Evolutionary conservation across 2,888 invertebrate genomes (phyloP).

Genomic region (Spodoptera exigua): DNA sequence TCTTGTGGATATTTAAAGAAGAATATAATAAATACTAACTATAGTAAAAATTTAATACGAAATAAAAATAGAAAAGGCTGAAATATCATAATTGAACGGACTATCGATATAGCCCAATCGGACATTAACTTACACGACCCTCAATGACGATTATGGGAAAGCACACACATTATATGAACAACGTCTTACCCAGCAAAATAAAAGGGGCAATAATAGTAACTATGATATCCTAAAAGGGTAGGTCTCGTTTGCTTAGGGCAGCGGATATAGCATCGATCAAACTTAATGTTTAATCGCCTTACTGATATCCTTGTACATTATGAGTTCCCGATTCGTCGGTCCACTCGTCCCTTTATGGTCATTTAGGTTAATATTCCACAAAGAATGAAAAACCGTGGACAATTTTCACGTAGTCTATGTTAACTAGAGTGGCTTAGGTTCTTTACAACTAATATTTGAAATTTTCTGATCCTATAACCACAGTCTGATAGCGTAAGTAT

Average conservation of each 20-base stretch:
- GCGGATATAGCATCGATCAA: constrained; percentile 60
- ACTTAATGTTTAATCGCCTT: constrained; percentile 65
- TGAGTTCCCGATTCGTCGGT: constrained; percentile 44
- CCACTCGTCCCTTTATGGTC: constrained; percentile 23
- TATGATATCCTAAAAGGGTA: constrained; percentile 56
- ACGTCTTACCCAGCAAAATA: constrained; percentile 59
- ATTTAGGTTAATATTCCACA: constrained; percentile 31
- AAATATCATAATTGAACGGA: constrained; percentile 39
- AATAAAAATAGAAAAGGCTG: constrained; percentile 13
- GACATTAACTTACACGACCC: constrained; percentile 44
- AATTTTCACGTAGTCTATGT: constrained; percentile 8
- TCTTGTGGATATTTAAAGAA: background rate
- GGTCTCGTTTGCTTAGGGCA: constrained; percentile 62
- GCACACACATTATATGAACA: constrained; percentile 55
- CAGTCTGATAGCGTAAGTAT: too few relatives aligned
- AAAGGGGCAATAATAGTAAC: constrained; percentile 57
- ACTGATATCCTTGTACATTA: constrained; percentile 49
- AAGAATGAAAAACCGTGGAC: background rate
- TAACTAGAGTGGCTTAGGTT: background rate
- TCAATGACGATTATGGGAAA: constrained; percentile 49
- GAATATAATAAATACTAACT: background rate
- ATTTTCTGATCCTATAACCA: too few relatives aligned
- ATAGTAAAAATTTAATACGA: background rate
- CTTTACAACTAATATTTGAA: too few relatives aligned
- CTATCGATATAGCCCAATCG: constrained; percentile 11